phyloP scores from a whole-genome alignment of 2,113 vertebrate genomes.

The Protobothrops flavoviridis region DNA sequence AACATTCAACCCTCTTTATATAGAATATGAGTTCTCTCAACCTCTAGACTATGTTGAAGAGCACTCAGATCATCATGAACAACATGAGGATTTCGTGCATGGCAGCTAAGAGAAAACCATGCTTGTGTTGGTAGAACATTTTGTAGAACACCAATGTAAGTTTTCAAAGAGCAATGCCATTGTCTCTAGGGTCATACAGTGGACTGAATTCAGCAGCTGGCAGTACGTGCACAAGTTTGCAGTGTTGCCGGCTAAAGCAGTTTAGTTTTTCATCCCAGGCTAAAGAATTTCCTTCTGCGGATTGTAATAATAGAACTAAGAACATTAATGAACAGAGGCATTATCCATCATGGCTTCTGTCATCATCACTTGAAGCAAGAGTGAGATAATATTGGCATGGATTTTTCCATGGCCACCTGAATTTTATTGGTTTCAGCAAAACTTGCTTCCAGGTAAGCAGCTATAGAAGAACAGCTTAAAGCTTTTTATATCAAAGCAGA shows the following conservation, averaged over 20 bases:
- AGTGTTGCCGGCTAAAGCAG: not conserved
- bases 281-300: not conserved
- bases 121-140: not conserved
- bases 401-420: not conserved
- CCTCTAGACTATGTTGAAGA: slow-evolving; percentile 10
- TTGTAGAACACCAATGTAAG: not conserved
- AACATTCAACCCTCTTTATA: not conserved
- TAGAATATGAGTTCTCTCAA: not conserved
- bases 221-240: not conserved
- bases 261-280: not conserved
- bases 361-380: not conserved
- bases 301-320: not conserved
- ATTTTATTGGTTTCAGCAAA: not conserved
- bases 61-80: not conserved
- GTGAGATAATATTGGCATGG: not conserved
- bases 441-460: not conserved
- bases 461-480: not conserved
- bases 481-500: not conserved
- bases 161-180: not conserved
- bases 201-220: not conserved
- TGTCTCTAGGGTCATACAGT: not conserved
- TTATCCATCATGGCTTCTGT: not conserved
- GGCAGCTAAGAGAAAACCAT: not conserved
- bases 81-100: not conserved
- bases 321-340: not conserved